These are phyloP conservation scores for Coelogynopora nodosa DNA, from an alignment of 2,888 invertebrate genomes.

Conservation along the genomic window DNA sequence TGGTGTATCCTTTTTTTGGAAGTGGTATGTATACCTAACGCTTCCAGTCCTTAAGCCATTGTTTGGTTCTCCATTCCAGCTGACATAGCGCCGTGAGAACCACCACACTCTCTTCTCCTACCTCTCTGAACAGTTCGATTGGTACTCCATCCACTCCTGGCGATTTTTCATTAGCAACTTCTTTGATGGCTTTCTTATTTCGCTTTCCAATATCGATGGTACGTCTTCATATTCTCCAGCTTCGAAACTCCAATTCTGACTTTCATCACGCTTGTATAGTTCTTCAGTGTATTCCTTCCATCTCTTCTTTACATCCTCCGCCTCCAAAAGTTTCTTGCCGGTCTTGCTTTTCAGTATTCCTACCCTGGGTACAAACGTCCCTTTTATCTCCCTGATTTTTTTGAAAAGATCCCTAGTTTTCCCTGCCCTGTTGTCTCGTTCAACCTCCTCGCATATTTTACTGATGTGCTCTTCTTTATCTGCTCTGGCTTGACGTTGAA, in stretches of 20 bases:
- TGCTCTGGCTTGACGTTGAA: neutral
- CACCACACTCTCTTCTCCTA: neutral
- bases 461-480: neutral
- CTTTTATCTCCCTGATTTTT: neutral
- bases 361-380: neutral
- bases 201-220: neutral
- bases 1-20: constrained; percentile 9
- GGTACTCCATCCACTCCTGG: neutral
- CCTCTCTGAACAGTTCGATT: neutral
- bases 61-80: neutral
- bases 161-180: neutral
- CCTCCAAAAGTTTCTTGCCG: neutral
- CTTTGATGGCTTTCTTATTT: constrained; percentile 3
- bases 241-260: no score
- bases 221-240: neutral
- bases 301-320: neutral
- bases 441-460: neutral
- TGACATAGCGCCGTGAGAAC: neutral
- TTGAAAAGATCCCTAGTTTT: neutral
- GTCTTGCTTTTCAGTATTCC: constrained; percentile 6
- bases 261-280: neutral
- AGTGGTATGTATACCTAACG: neutral
- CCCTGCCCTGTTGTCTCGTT: neutral
- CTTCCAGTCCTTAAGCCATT: neutral
- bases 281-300: constrained; percentile 10